A percentile compares a stretch with the other conserved stretches of the same genome.
Conservation (phyloP, 2,797 vertebrate species). For the Cottoperca gobio region DNA sequence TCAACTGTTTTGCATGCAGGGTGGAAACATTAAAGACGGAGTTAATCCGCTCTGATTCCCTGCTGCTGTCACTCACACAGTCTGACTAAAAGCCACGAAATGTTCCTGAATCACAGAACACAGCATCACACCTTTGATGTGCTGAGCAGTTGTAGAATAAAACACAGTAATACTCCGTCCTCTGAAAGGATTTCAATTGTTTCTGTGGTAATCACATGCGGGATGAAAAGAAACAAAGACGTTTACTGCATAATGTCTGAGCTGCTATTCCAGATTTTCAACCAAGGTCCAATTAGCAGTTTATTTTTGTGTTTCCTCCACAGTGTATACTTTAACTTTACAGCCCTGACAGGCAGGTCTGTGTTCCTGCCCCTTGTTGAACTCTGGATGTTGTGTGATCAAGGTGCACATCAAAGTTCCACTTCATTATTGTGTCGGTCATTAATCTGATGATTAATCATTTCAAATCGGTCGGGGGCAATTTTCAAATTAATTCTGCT, state of each 20-base stretch:
- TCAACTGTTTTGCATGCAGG: slow-evolving; percentile 70
- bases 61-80: slow-evolving; percentile 72
- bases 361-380: not conserved
- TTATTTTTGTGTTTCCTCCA: not conserved
- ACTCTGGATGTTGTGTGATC: slow-evolving; percentile 14
- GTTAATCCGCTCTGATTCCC: slow-evolving; percentile 76
- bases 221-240: slow-evolving; percentile 15
- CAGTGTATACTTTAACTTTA: not conserved
- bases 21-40: slow-evolving; percentile 70
- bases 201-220: slow-evolving; percentile 21
- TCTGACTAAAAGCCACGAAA: slow-evolving; percentile 56
- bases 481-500: slow-evolving; percentile 53
- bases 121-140: slow-evolving; percentile 35
- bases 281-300: not conserved
- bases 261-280: not conserved
- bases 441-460: slow-evolving; percentile 65
- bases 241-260: not conserved
- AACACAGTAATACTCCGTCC: slow-evolving; percentile 14
- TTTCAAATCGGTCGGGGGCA: slow-evolving; percentile 38
- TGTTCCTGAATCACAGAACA: slow-evolving; percentile 46
- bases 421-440: slow-evolving; percentile 39
- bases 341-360: slow-evolving; percentile 7
- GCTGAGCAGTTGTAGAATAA: slow-evolving; percentile 26
- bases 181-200: slow-evolving; percentile 32
- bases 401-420: slow-evolving; percentile 29